These are phyloP conservation scores for Paraescarpia echinospica DNA, from an alignment of 1,140 invertebrate species.

Conservation along the genomic window DNA sequence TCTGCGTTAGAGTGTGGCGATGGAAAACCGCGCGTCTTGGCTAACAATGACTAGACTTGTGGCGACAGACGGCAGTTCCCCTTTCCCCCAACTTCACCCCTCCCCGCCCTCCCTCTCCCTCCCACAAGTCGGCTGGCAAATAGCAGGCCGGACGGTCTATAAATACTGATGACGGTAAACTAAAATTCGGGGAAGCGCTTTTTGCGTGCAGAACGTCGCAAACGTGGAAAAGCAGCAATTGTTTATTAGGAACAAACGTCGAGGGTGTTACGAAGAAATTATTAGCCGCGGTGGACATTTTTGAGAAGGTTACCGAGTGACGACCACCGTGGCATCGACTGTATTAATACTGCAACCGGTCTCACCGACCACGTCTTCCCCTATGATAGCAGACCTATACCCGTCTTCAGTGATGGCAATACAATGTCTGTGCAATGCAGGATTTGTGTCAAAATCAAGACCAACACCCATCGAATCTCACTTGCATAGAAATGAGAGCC, in stretches of 20 bases:
- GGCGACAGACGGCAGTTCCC: background rate
- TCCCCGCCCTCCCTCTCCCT: background rate
- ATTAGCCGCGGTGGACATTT: background rate
- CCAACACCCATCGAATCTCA: background rate
- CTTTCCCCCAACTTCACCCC: background rate
- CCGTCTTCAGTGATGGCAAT: background rate
- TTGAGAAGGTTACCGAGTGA: background rate
- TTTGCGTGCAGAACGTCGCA: background rate
- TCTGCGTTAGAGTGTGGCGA: background rate
- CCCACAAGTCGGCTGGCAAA: background rate
- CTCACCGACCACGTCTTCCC: background rate
- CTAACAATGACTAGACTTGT: slow-evolving; percentile 5
- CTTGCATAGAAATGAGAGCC: slow-evolving; percentile 4
- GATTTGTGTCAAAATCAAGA: background rate
- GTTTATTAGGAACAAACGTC: background rate
- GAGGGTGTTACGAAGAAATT: background rate
- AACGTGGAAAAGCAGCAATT: background rate
- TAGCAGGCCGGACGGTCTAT: background rate
- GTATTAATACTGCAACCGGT: background rate
- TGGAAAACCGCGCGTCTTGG: background rate
- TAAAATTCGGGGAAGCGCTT: background rate
- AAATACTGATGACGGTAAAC: slow-evolving; percentile 1
- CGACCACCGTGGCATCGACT: background rate
- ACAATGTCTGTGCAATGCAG: background rate
- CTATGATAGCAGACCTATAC: background rate